A percentile compares a stretch with the other conserved stretches of the same genome.
Evolutionary conservation across 1,140 invertebrate species (phyloP).

Genomic region (Ooceraea biroi): DNA sequence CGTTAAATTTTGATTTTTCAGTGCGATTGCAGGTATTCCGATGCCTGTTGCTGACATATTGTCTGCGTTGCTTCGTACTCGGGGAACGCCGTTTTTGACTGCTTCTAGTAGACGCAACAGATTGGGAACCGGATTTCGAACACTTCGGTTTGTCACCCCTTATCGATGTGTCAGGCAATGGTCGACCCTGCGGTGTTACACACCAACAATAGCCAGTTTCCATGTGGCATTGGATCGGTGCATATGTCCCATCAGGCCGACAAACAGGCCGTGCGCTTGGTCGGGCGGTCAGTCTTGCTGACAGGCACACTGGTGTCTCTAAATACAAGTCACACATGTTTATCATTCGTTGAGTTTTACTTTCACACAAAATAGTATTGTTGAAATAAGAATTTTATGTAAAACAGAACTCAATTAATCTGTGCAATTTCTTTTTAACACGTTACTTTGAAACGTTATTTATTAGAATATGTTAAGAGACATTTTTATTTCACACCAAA

Average conservation of each 20-base stretch:
- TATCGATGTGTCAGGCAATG: constrained; percentile 91
- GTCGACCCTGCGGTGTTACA: constrained; percentile 92
- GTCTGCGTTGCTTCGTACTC: constrained; percentile 80
- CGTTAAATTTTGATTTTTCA: constrained; percentile 93
- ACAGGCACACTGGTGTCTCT: constrained; percentile 87
- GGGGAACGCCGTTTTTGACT: constrained; percentile 80
- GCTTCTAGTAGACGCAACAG: constrained; percentile 73
- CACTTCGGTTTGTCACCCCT: constrained; percentile 90
- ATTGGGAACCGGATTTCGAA: constrained; percentile 75
- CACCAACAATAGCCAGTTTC: constrained; percentile 94
- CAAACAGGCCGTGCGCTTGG: constrained; percentile 88
- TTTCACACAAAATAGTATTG: background rate
- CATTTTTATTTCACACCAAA: no score
- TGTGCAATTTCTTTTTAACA: no score
- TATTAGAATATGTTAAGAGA: no score
- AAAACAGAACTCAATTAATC: no score
- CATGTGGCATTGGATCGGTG: constrained; percentile 93
- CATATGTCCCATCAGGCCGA: constrained; percentile 92
- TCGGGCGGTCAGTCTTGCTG: constrained; percentile 80
- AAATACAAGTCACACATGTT: constrained; percentile 49
- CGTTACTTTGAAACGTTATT: no score
- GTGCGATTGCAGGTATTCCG: constrained; percentile 88
- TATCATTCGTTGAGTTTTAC: background rate
- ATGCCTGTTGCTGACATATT: constrained; percentile 76
- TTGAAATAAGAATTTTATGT: no score